phyloP scores from a whole-genome alignment of 1,140 invertebrate species.

The Drosophila nannoptera region DNA sequence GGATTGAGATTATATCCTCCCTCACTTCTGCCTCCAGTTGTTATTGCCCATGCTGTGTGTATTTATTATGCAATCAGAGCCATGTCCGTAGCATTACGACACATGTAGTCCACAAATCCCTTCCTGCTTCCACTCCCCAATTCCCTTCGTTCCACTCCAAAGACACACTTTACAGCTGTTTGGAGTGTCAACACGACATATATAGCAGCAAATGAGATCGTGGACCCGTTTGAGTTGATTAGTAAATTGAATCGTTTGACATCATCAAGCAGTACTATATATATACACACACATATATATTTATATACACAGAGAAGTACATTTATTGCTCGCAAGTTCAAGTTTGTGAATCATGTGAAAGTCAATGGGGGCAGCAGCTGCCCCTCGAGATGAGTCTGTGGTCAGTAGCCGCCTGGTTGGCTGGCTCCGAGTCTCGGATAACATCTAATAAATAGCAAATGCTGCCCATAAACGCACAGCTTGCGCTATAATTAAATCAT shows the following conservation, averaged over 20 bases:
- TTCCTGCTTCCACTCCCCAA: neutral
- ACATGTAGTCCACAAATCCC: slow-evolving; percentile 26
- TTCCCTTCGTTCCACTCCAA: neutral
- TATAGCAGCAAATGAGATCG: slow-evolving; percentile 15
- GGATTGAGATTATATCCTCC: too few species aligned
- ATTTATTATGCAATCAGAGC: slow-evolving; percentile 8
- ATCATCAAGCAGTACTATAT: slow-evolving; percentile 33
- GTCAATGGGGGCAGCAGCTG: slow-evolving; percentile 33
- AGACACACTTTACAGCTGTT: slow-evolving; percentile 33
- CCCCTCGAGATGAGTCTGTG: slow-evolving; percentile 24
- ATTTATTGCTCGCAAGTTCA: slow-evolving; percentile 60
- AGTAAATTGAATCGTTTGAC: slow-evolving; percentile 45
- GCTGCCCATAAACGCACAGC: slow-evolving; percentile 8
- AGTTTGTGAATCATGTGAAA: slow-evolving; percentile 67
- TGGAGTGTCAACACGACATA: slow-evolving; percentile 24
- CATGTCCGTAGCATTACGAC: neutral
- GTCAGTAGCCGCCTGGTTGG: slow-evolving; percentile 42
- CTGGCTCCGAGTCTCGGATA: slow-evolving; percentile 59
- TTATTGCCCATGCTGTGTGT: neutral
- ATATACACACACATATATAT: too few species aligned
- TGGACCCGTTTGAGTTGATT: slow-evolving; percentile 36
- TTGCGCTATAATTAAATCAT: slow-evolving; percentile 64
- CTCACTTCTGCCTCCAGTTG: neutral
- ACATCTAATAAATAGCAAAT: slow-evolving; percentile 65
- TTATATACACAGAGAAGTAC: too few species aligned